These are phyloP conservation scores for Armadillidium nasatum DNA, from an alignment of 1,140 invertebrate genomes.

Conservation along the genomic window DNA sequence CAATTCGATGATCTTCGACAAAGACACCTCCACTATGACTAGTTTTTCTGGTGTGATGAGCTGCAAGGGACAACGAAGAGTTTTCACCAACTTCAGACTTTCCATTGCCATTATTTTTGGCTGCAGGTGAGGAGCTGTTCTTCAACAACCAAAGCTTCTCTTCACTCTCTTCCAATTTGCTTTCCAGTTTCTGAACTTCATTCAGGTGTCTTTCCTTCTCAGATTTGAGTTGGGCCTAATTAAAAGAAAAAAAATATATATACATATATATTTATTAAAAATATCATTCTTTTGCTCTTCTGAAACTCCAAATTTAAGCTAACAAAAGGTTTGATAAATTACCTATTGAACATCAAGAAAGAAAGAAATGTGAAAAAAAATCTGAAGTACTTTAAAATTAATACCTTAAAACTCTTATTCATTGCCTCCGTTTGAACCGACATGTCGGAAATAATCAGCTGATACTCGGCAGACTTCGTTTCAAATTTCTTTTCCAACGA, in stretches of 20 bases:
- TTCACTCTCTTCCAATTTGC: slow-evolving; percentile 31
- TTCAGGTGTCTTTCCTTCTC: slow-evolving; percentile 22
- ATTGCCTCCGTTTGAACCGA: slow-evolving; percentile 36
- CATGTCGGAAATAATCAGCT: slow-evolving; percentile 36
- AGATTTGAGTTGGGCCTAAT: slow-evolving; percentile 31
- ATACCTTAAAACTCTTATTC: slow-evolving; percentile 37
- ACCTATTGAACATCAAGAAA: no score
- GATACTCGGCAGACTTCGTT: slow-evolving; percentile 33
- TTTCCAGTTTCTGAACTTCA: slow-evolving; percentile 29
- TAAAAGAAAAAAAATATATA: not conserved
- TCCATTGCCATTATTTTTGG: not conserved
- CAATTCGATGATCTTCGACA: slow-evolving; percentile 37
- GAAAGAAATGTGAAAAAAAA: no score
- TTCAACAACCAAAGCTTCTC: slow-evolving; percentile 36
- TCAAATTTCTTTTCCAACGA: slow-evolving; percentile 36
- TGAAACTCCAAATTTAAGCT: no score
- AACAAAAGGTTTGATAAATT: no score
- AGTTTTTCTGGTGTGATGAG: not conserved
- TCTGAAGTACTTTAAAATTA: not conserved
- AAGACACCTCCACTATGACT: slow-evolving; percentile 28
- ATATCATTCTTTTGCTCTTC: not conserved
- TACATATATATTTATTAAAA: not conserved
- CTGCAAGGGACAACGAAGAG: not conserved
- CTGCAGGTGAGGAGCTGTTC: slow-evolving; percentile 23
- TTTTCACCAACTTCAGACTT: not conserved